These are phyloP conservation scores for Microctenopoma stevenorrisi DNA, from an alignment of 2,797 vertebrate species.

Conservation along the genomic window DNA sequence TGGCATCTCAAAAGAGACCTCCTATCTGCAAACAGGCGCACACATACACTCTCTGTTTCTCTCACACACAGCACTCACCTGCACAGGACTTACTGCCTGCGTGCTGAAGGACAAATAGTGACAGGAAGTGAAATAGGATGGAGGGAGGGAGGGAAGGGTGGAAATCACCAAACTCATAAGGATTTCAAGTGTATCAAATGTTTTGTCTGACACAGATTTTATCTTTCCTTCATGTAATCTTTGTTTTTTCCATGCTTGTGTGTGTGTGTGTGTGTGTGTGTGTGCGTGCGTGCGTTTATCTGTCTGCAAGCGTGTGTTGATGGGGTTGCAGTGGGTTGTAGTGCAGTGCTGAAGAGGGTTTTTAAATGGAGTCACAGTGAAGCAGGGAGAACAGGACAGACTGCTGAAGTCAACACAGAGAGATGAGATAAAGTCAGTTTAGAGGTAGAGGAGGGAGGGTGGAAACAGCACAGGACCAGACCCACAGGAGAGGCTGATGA, in stretches of 20 bases:
- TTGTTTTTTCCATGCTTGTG: background rate
- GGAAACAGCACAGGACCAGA: constrained; percentile 49
- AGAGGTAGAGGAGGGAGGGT: constrained; percentile 23
- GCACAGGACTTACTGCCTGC: constrained; percentile 30
- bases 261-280: background rate
- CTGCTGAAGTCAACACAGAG: constrained; percentile 75
- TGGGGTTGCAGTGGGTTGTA: constrained; percentile 58
- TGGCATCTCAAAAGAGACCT: constrained; percentile 63
- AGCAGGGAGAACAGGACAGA: constrained; percentile 62
- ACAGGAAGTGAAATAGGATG: constrained; percentile 19
- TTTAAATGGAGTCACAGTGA: constrained; percentile 59
- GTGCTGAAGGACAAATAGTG: constrained; percentile 60
- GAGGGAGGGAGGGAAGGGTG: background rate
- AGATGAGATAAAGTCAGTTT: constrained; percentile 73
- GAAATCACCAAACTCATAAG: background rate
- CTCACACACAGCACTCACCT: constrained; percentile 26
- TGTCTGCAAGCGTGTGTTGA: constrained; percentile 44
- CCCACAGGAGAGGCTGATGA: constrained; percentile 68
- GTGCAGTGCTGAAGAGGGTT: constrained; percentile 54
- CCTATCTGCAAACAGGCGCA: constrained; percentile 44
- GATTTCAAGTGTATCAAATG: constrained; percentile 5
- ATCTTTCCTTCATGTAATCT: constrained; percentile 3
- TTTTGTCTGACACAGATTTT: background rate
- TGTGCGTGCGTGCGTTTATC: constrained; percentile 12
- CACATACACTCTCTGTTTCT: constrained; percentile 12